A percentile compares a stretch with the other conserved stretches of the same genome.
Evolutionary conservation across 2,888 invertebrate species (phyloP).

Genomic region (Drosophila quinaria): DNA sequence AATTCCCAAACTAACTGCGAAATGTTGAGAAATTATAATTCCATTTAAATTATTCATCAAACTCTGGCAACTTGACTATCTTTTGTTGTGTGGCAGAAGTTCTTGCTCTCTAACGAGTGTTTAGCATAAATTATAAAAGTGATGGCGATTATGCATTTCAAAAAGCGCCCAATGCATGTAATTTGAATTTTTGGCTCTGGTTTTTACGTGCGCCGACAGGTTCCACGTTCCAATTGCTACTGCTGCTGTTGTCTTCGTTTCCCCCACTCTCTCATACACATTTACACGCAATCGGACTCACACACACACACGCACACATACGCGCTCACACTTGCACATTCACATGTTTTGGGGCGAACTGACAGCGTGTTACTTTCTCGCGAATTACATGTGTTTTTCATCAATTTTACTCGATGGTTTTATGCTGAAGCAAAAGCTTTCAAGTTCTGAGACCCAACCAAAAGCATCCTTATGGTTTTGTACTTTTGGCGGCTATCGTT

Average conservation of each 20-base stretch:
- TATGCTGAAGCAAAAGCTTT: slow-evolving; percentile 29
- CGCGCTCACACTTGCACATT: slow-evolving; percentile 34
- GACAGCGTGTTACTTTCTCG: slow-evolving; percentile 82
- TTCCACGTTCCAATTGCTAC: slow-evolving; percentile 69
- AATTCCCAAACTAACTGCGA: slow-evolving; percentile 73
- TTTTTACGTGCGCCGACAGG: slow-evolving; percentile 78
- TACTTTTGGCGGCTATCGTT: slow-evolving; percentile 49
- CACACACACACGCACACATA: slow-evolving; percentile 19
- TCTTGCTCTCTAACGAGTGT: slow-evolving; percentile 52
- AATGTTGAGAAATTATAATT: slow-evolving; percentile 57
- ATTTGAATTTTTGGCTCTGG: slow-evolving; percentile 72
- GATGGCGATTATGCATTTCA: slow-evolving; percentile 73
- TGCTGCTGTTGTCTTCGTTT: slow-evolving; percentile 46
- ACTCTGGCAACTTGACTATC: neutral
- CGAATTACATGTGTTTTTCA: slow-evolving; percentile 80
- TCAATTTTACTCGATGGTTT: slow-evolving; percentile 27
- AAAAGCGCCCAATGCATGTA: slow-evolving; percentile 76
- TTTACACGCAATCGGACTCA: slow-evolving; percentile 43
- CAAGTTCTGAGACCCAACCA: slow-evolving; percentile 7
- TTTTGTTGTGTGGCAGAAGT: slow-evolving; percentile 53
- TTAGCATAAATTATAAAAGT: slow-evolving; percentile 70
- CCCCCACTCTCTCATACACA: slow-evolving; percentile 45
- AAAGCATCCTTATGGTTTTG: slow-evolving; percentile 34
- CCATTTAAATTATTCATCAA: slow-evolving; percentile 57
- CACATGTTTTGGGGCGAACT: slow-evolving; percentile 64